A percentile compares a stretch with the other conserved stretches of the same genome.
Conservation (phyloP, 2,797 vertebrate species). For the Chrysolophus pictus region DNA sequence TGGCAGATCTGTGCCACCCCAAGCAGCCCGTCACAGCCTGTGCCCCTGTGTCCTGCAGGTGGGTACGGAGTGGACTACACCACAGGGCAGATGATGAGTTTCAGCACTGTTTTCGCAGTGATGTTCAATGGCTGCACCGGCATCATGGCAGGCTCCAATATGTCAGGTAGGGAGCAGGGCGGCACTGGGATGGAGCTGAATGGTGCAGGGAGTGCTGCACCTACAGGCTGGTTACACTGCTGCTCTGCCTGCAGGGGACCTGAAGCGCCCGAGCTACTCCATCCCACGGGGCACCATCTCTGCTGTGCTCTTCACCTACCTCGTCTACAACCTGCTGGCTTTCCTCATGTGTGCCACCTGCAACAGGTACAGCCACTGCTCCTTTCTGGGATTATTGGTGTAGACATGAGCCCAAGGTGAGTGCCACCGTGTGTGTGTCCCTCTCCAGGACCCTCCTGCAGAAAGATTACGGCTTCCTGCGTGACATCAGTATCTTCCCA, state of each 20-base stretch:
- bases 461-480: slow-evolving; percentile 88
- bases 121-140: slow-evolving; percentile 96
- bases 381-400: rapidly evolving
- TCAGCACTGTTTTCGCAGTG: slow-evolving; percentile 90
- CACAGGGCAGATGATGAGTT: slow-evolving; percentile 86
- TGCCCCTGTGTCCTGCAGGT: slow-evolving; percentile 63
- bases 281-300: slow-evolving; percentile 93
- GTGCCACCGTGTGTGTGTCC: background rate
- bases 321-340: slow-evolving; percentile 87
- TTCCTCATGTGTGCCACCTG: slow-evolving; percentile 90
- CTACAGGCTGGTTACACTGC: background rate
- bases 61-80: slow-evolving; percentile 88
- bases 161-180: slow-evolving; percentile 84
- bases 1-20: background rate
- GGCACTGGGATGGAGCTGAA: background rate
- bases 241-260: slow-evolving; percentile 80
- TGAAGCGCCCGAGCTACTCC: slow-evolving; percentile 90
- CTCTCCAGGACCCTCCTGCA: slow-evolving; percentile 83
- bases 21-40: background rate
- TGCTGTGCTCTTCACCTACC: slow-evolving; percentile 92
- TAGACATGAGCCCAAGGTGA: rapidly evolving
- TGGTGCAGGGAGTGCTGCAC: background rate
- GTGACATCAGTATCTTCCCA: slow-evolving; percentile 88
- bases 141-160: slow-evolving; percentile 95
- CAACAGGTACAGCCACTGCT: slow-evolving; percentile 78